A percentile compares a stretch with the other conserved stretches of the same genome.
Conservation (phyloP, 2,113 vertebrate genomes). For the Lycocorax pyrrhopterus region DNA sequence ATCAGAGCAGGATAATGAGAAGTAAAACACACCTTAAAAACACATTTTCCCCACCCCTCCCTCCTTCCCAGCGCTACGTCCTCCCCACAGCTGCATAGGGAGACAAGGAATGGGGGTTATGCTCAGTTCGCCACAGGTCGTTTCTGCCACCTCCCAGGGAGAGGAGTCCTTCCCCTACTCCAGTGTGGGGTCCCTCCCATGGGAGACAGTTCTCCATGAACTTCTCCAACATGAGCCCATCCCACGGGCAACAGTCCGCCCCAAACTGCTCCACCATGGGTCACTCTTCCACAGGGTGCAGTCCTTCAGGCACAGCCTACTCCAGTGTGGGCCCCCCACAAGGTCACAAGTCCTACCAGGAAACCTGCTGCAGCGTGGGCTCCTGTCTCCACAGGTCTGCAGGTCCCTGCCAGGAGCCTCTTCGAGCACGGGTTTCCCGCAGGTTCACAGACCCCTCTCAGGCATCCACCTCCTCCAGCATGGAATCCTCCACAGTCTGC, state of each 20-base stretch:
- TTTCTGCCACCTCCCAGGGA: background rate
- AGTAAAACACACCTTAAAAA: background rate
- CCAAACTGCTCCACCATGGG: background rate
- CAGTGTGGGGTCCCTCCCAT: background rate
- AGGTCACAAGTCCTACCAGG: background rate
- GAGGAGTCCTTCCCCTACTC: background rate
- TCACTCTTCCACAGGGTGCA: background rate
- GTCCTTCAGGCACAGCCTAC: background rate
- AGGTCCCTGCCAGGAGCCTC: background rate
- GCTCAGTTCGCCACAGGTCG: background rate
- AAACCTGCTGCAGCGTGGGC: rapidly evolving
- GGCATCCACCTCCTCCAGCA: background rate
- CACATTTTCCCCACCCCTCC: background rate
- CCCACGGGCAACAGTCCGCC: background rate
- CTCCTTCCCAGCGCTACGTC: background rate
- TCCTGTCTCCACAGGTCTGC: background rate
- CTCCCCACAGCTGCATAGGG: rapidly evolving
- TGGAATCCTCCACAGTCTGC: background rate
- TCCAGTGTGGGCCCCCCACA: background rate
- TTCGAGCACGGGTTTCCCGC: rapidly evolving
- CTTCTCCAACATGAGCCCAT: background rate
- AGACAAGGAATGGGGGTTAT: background rate
- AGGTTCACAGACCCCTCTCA: background rate
- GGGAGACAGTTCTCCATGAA: background rate
- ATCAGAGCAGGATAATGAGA: background rate